Base-by-base conservation (phyloP, 1,140 invertebrate species). In the Portunus trituberculatus region DNA sequence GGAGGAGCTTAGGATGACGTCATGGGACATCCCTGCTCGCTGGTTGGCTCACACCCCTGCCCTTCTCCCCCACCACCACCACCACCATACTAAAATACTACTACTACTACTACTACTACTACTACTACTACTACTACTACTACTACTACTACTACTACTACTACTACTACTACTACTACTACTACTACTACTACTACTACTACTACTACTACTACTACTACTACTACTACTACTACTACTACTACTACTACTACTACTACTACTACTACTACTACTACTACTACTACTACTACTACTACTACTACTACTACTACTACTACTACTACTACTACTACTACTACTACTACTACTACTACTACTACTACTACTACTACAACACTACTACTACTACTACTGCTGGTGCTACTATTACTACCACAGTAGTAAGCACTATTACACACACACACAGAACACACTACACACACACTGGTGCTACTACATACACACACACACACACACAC, bases 71-170 rank as follows among this genome's bases (percentile, higher is more conserved):
- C n/a, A n/a, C n/a, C n/a, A n/a, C n/a, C n/a, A n/a, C n/a, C n/a
- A n/a, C n/a, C n/a, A n/a, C n/a, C n/a, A n/a, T n/a, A n/a, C n/a
- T n/a, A n/a, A n/a, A n/a, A n/a, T n/a, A n/a, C n/a, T n/a, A n/a
- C n/a, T n/a, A n/a, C n/a, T n/a, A n/a, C n/a, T n/a, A n/a, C n/a
- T n/a, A n/a, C n/a, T n/a, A 76, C n/a, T 76, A 76, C n/a, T 76
- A 76, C n/a, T 76, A 76, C n/a, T 76, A 76, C n/a, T 76, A 76
- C n/a, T 76, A 76, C n/a, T 76, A 76, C n/a, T 76, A 76, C n/a
- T 76, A 76, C n/a, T 76, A 76, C n/a, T 76, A 76, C n/a, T 76
- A 76, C n/a, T 76, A 76, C n/a, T 76, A 76, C n/a, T 76, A 76
- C n/a, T 76, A 76, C n/a, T 76, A 14, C n/a, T 76, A 76, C n/a